phyloP scores from a whole-genome alignment of 2,113 vertebrate species.

The Cercocebus atys region DNA sequence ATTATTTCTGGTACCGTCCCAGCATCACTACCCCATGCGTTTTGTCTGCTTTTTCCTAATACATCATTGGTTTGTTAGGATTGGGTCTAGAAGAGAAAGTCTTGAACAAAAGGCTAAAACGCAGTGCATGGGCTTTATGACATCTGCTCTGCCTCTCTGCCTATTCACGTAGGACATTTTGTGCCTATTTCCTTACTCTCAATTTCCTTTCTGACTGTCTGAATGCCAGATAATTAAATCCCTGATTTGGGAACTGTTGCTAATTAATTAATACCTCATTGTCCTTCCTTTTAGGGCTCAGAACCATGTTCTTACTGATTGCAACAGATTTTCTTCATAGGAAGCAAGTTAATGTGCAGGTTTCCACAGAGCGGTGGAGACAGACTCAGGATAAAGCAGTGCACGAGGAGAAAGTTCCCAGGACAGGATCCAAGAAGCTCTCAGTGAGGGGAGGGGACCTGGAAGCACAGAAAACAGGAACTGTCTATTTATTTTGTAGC shows the following conservation, averaged over 20 bases:
- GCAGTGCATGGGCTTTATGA: rapidly evolving
- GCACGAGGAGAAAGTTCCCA: neutral
- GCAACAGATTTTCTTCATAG: neutral
- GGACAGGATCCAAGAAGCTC: neutral
- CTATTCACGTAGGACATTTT: no score
- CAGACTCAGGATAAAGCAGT: neutral
- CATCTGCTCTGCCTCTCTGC: neutral
- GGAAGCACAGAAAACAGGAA: neutral
- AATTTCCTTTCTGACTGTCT: neutral
- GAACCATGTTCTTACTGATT: neutral
- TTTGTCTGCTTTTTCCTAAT: neutral
- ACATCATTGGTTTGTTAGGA: neutral
- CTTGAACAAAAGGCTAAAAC: neutral
- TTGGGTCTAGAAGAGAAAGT: neutral
- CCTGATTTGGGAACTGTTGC: neutral
- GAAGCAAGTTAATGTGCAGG: neutral
- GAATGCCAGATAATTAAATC: neutral
- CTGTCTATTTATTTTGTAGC: neutral
- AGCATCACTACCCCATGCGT: neutral
- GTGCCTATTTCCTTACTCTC: rapidly evolving
- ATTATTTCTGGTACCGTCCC: neutral
- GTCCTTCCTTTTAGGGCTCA: neutral
- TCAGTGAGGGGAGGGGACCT: neutral
- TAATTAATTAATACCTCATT: neutral
- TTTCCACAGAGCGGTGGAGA: neutral